Conservation (phyloP, 1,140 invertebrate genomes). For the Lasaia peninsularis region DNA sequence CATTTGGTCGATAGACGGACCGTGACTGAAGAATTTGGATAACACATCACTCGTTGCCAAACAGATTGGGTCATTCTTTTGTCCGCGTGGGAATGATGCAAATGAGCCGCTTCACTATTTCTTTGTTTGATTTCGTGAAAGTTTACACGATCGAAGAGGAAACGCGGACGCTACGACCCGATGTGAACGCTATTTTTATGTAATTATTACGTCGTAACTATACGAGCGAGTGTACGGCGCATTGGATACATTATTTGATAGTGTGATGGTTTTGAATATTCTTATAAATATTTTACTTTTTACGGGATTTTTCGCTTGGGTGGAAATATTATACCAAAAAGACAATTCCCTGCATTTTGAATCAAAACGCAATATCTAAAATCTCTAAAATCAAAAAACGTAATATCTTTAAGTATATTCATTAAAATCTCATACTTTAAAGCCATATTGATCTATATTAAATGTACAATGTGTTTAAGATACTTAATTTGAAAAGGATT, state of each 20-base stretch:
- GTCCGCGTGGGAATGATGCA: conserved; percentile 74
- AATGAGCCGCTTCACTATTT: conserved; percentile 73
- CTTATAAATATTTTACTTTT: no score
- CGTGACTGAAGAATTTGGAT: conserved; percentile 65
- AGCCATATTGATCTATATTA: no score
- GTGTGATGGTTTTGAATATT: no score
- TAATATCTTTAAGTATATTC: no score
- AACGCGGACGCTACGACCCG: conserved; percentile 57
- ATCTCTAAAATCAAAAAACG: no score
- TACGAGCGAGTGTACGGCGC: conserved; percentile 33
- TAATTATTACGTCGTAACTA: conserved; percentile 67
- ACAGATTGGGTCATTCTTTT: conserved; percentile 72
- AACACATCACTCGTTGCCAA: conserved; percentile 66
- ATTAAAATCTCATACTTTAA: no score
- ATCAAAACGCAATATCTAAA: no score
- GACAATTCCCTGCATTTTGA: no score
- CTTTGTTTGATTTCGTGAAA: conserved; percentile 77
- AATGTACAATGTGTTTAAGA: no score
- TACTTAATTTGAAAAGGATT: no score
- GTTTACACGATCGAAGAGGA: conserved; percentile 74
- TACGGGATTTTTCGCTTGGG: no score
- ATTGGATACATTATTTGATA: conserved; percentile 4
- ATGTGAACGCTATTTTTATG: conserved; percentile 75
- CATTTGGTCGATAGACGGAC: conserved; percentile 21
- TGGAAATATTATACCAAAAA: no score